A percentile compares a stretch with the other conserved stretches of the same genome.
Evolutionary conservation across 2,797 vertebrate species (phyloP).

Genomic region (Falco rusticolus): DNA sequence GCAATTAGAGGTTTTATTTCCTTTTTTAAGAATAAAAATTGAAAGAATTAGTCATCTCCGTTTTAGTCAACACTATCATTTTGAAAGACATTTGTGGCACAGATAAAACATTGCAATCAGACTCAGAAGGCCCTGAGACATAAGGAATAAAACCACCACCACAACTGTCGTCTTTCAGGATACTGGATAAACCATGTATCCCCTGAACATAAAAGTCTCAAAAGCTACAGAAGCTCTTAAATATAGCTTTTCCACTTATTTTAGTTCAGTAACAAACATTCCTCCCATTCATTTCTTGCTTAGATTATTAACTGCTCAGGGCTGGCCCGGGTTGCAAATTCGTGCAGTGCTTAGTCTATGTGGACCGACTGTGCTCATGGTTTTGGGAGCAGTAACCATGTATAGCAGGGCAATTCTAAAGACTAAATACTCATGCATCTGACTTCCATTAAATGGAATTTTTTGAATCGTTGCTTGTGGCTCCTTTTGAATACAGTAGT

Average conservation of each 20-base stretch:
- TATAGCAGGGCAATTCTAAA: neutral
- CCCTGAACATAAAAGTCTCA: neutral
- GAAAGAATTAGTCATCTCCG: neutral
- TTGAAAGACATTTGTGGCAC: neutral
- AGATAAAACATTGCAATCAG: neutral
- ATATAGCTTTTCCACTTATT: neutral
- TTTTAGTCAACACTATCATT: neutral
- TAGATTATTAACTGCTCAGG: neutral
- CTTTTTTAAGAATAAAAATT: neutral
- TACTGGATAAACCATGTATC: neutral
- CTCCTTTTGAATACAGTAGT: neutral
- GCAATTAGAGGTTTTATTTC: neutral
- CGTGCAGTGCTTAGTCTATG: neutral
- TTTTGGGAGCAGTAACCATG: neutral
- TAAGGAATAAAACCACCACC: neutral
- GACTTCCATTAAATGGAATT: neutral
- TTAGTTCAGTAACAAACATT: neutral
- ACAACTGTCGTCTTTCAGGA: neutral
- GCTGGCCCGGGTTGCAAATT: neutral
- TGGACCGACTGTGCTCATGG: neutral
- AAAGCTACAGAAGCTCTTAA: neutral
- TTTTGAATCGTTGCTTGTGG: accelerated
- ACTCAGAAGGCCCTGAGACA: neutral
- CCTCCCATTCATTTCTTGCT: neutral
- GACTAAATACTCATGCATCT: neutral